Conservation (phyloP, 92 coral and sea anemone genomes). For the Montipora capitata region DNA sequence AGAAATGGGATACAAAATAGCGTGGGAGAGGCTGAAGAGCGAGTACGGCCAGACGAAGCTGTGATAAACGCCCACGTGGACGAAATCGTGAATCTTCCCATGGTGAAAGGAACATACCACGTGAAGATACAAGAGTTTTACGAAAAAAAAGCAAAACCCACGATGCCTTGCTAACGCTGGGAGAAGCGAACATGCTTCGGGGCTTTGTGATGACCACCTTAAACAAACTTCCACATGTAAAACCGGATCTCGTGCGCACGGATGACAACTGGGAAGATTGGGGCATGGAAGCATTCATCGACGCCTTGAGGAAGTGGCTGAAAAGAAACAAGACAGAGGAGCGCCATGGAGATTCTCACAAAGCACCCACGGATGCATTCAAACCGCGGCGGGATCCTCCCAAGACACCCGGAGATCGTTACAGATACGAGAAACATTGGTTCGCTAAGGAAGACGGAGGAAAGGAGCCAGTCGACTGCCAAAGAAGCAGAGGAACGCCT, state of each 20-base stretch:
- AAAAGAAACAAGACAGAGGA: constrained; percentile 29
- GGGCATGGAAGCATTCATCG: constrained; percentile 40
- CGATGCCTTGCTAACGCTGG: constrained; percentile 71
- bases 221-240: constrained; percentile 71
- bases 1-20: constrained; percentile 57
- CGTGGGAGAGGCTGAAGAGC: constrained; percentile 66
- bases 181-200: constrained; percentile 56
- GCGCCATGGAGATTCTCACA: too few species aligned
- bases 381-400: background rate
- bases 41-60: constrained; percentile 68
- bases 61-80: constrained; percentile 59
- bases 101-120: constrained; percentile 50
- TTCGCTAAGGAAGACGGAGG: background rate
- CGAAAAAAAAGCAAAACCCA: constrained; percentile 53
- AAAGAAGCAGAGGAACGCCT: constrained; percentile 5
- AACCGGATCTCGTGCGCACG: constrained; percentile 63
- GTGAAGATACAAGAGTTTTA: constrained; percentile 66
- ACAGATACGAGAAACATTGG: background rate
- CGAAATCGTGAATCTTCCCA: constrained; percentile 49
- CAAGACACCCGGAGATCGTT: background rate
- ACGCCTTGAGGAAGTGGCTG: constrained; percentile 35
- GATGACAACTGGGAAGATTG: constrained; percentile 73
- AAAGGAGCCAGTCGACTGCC: background rate
- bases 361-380: too few species aligned
- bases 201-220: constrained; percentile 67